Conservation (phyloP, 2,888 invertebrate genomes). For the Venusia cambrica region DNA sequence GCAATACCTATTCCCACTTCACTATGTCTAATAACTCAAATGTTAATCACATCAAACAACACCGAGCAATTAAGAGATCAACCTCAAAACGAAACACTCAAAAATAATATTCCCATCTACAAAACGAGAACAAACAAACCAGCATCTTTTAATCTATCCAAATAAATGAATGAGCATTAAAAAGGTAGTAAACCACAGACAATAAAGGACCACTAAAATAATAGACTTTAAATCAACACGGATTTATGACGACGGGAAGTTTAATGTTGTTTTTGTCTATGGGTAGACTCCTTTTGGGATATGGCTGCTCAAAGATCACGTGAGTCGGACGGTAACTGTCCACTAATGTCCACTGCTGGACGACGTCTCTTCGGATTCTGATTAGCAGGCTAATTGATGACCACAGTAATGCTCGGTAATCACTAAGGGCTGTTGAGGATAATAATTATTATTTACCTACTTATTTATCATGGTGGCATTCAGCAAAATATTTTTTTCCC, state of each 20-base stretch:
- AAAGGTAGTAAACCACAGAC: constrained; percentile 55
- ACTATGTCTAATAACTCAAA: constrained; percentile 29
- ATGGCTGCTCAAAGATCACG: no score
- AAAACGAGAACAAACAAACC: constrained; percentile 16
- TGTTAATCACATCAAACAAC: constrained; percentile 17
- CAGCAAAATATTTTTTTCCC: constrained; percentile 40
- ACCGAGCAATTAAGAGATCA: constrained; percentile 20
- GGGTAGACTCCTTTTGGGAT: constrained; percentile 2
- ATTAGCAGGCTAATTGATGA: no score
- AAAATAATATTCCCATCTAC: constrained; percentile 21
- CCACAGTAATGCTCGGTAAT: no score
- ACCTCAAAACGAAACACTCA: constrained; percentile 11
- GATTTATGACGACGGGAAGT: constrained; percentile 42
- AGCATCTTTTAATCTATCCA: constrained; percentile 18
- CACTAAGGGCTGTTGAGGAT: no score
- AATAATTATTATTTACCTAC: no score
- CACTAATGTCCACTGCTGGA: no score
- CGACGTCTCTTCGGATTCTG: constrained; percentile 1
- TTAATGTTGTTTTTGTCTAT: constrained; percentile 45
- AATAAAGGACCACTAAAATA: constrained; percentile 55
- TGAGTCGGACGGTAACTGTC: no score
- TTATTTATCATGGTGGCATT: no score
- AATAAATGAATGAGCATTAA: constrained; percentile 20
- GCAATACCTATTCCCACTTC: no score
- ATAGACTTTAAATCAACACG: constrained; percentile 56